Conservation (phyloP, 2,113 vertebrate genomes). For the Oxyruncus cristatus region DNA sequence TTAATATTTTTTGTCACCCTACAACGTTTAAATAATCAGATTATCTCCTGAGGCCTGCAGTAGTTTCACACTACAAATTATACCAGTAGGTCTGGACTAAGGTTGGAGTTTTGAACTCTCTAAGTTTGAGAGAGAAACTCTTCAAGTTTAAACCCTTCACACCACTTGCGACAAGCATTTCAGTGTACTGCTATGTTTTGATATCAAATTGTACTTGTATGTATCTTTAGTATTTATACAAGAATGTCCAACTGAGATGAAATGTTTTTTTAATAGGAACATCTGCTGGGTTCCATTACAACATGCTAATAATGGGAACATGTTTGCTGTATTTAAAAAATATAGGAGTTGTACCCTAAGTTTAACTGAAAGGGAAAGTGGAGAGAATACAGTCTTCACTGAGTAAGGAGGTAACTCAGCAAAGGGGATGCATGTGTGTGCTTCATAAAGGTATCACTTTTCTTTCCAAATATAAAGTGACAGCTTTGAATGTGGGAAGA, state of each 20-base stretch:
- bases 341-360: background rate
- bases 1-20: background rate
- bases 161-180: background rate
- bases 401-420: background rate
- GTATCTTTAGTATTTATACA: background rate
- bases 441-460: conserved; percentile 21
- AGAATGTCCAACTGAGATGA: background rate
- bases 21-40: background rate
- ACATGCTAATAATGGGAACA: background rate
- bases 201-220: background rate
- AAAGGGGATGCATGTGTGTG: background rate
- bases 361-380: background rate
- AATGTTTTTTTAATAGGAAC: background rate
- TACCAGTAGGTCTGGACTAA: background rate
- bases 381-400: background rate
- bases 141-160: background rate
- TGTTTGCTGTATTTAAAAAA: background rate
- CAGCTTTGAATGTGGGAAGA: conserved; percentile 44
- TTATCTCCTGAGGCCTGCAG: background rate
- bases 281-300: background rate
- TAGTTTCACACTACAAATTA: background rate
- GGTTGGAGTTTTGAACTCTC: background rate
- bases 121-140: background rate
- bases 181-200: background rate
- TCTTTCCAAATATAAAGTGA: conserved; percentile 23